These are phyloP conservation scores for Dorcus hopei DNA, from an alignment of 2,888 invertebrate genomes.

Conservation along the genomic window DNA sequence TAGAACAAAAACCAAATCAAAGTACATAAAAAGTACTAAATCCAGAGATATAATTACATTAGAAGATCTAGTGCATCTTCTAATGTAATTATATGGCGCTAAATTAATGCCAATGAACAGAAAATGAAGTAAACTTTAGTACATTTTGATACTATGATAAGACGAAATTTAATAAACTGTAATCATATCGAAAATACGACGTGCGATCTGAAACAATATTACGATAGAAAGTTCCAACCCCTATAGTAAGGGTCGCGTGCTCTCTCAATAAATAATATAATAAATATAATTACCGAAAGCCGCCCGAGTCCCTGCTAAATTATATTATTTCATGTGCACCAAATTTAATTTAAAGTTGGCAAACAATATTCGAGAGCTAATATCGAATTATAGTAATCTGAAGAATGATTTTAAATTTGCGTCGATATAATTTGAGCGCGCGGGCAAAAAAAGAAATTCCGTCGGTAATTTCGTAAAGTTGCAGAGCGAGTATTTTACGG, in stretches of 20 bases:
- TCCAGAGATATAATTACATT: no score
- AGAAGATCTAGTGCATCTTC: no score
- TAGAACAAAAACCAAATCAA: no score
- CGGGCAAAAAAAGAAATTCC: not conserved
- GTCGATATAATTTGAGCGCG: constrained; percentile 4
- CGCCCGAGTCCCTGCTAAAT: constrained; percentile 31
- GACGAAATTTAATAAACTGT: no score
- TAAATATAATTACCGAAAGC: constrained; percentile 36
- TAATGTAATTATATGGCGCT: no score
- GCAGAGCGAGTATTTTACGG: not conserved
- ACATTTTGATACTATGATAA: no score
- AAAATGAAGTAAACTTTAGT: no score
- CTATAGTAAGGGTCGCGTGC: constrained; percentile 23
- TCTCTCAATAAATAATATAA: constrained; percentile 35
- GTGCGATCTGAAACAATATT: no score
- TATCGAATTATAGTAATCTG: constrained; percentile 33
- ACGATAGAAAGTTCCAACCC: not conserved
- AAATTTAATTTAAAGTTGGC: constrained; percentile 38
- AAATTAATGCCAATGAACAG: no score
- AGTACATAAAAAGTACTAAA: no score
- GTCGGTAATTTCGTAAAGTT: not conserved
- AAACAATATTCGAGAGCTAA: constrained; percentile 34
- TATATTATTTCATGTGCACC: constrained; percentile 39
- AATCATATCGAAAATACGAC: no score
- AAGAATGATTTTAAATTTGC: constrained; percentile 16